phyloP scores from a whole-genome alignment of 2,888 invertebrate species.

The Peribatodes rhomboidaria region DNA sequence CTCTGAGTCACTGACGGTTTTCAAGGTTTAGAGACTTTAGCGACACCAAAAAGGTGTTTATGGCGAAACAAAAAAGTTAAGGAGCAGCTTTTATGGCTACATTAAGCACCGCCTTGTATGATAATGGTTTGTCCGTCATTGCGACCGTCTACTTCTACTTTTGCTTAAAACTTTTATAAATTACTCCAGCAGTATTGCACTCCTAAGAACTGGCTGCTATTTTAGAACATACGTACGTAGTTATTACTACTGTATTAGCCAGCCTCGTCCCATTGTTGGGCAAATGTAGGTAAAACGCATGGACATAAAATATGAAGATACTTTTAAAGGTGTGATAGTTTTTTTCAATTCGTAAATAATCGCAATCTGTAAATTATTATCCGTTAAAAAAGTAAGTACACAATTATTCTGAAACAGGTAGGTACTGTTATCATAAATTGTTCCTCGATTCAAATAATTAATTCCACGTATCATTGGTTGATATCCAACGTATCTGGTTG shows the following conservation, averaged over 20 bases:
- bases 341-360: too few species aligned
- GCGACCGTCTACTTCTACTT: conserved; percentile 1
- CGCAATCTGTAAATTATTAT: too few species aligned
- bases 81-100: conserved; percentile 34
- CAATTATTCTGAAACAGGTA: conserved; percentile 1
- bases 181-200: not conserved
- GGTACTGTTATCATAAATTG: conserved; percentile 4
- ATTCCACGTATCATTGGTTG: not conserved
- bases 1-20: conserved; percentile 36
- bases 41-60: conserved; percentile 43
- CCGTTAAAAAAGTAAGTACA: not conserved
- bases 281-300: too few species aligned
- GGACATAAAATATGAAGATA: too few species aligned
- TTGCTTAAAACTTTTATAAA: conserved; percentile 9
- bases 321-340: too few species aligned
- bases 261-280: too few species aligned
- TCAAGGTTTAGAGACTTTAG: conserved; percentile 39
- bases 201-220: not conserved
- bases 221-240: not conserved
- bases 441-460: not conserved
- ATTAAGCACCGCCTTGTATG: conserved; percentile 24
- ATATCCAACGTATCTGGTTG: not conserved
- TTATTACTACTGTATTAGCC: too few species aligned
- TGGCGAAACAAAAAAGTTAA: conserved; percentile 38
- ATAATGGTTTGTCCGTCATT: conserved; percentile 19